phyloP scores from a whole-genome alignment of 2,888 invertebrate genomes.

The Calameuta filiformis region DNA sequence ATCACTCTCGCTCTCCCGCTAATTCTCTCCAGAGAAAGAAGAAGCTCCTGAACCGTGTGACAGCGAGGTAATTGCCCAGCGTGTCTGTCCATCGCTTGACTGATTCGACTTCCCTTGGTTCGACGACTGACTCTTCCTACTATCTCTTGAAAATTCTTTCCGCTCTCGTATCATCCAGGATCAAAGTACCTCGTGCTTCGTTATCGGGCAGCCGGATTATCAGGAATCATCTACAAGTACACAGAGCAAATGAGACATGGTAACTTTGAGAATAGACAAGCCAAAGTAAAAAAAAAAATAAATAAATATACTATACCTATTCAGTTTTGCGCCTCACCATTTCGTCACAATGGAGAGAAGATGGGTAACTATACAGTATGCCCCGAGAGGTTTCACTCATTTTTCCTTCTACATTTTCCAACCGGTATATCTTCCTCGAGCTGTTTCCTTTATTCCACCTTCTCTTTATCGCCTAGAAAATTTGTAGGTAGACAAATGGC shows the following conservation, averaged over 20 bases:
- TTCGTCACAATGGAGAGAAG: not conserved
- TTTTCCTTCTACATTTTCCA: not conserved
- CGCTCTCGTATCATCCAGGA: not conserved
- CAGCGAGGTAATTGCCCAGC: slow-evolving; percentile 3
- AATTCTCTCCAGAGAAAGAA: not conserved
- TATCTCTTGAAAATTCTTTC: not conserved
- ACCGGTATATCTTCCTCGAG: not conserved
- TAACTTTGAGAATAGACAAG: not conserved
- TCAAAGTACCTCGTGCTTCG: not conserved
- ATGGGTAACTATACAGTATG: not conserved
- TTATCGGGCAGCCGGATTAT: not conserved
- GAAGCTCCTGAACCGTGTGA: not conserved
- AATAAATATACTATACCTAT: not conserved
- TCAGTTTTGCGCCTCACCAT: not conserved
- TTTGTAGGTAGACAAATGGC: not conserved
- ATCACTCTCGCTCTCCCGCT: not conserved
- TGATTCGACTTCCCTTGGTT: not conserved
- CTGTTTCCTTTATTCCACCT: not conserved
- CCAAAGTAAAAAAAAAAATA: not conserved
- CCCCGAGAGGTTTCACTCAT: not conserved
- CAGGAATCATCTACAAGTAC: not conserved
- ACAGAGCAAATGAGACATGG: too few relatives aligned
- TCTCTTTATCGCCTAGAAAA: not conserved
- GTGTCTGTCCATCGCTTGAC: slow-evolving; percentile 1
- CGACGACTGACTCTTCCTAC: not conserved